phyloP scores from a whole-genome alignment of 2,113 vertebrate species.

The Tichodroma muraria region DNA sequence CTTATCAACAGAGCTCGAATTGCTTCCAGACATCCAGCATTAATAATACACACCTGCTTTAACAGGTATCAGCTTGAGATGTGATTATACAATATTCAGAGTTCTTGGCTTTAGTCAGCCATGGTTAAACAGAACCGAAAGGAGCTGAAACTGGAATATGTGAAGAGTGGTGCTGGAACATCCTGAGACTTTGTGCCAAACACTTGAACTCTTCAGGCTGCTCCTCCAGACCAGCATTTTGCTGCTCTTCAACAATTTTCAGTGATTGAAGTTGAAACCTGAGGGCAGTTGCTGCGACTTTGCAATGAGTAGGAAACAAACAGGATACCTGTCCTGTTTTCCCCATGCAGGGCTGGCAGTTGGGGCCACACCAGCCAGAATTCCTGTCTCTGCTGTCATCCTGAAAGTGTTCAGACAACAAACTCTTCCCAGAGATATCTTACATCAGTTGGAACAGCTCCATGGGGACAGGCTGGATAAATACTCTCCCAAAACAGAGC shows the following conservation, averaged over 20 bases:
- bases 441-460: accelerated
- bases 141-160: background rate
- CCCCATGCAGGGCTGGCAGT: accelerated
- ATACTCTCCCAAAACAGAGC: accelerated
- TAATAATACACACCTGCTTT: background rate
- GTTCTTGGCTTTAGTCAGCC: background rate
- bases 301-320: background rate
- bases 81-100: background rate
- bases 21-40: background rate
- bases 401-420: background rate
- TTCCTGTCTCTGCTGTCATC: background rate
- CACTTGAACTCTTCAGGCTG: background rate
- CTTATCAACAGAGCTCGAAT: background rate
- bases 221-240: background rate
- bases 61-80: background rate
- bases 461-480: background rate
- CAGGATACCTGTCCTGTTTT: accelerated
- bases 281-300: background rate
- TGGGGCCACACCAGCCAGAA: background rate
- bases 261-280: background rate
- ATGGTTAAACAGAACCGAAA: background rate
- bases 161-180: background rate
- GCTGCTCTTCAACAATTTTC: background rate
- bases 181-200: background rate
- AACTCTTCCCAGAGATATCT: background rate